Evolutionary conservation across 2,888 invertebrate species (phyloP), one percentile per base, ranked within the genome.

Genomic region (Drosophila tripunctata): DNA sequence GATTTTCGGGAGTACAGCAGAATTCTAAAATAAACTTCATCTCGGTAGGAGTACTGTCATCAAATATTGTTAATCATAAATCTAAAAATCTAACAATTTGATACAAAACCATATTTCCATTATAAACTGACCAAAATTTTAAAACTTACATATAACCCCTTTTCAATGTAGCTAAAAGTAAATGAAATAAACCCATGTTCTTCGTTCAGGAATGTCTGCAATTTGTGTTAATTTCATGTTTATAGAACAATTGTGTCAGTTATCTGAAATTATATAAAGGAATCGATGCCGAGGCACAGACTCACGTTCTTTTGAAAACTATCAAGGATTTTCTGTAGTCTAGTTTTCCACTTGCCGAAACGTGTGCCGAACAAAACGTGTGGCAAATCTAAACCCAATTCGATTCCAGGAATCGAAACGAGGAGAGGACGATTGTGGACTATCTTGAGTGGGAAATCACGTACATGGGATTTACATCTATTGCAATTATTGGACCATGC

Each of bases 401-500:
- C 50, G 24, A 48, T 85, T 81, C 85, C 55, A 24, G 31, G 81
- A 79, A 85, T 35, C 27, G 15, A 72, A 52, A 35, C 36, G 64
- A 65, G 45, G 15, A 57, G 56, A 45, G 21, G 36, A 54, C 55
- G 12, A 38, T 21, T 51, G 48, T 36, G 40, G 50, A 35, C 47
- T 83, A 82, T 82, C 86, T 82, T 73, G 64, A 73, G 64, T 78
- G 73, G 54, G 83, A 82, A 82, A 82, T 82, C 82, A 82, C 82
- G 82, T 86, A 66, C 62, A 24, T 19, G 57, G 38, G 33, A 17
- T 40, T 41, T 21, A n/a, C n/a, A 14, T 41, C 31, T 36, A 30
- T 19, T 40, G 15, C 52, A 65, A 80, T 69, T 75, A 75, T 78
- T 82, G 80, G 58, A 24, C 45, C 41, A 7, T 36, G 15, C 48